A percentile compares a stretch with the other conserved stretches of the same genome.
These are phyloP conservation scores for Cyanoderma ruficeps DNA, from an alignment of 2,113 vertebrate species.

Conservation along the genomic window DNA sequence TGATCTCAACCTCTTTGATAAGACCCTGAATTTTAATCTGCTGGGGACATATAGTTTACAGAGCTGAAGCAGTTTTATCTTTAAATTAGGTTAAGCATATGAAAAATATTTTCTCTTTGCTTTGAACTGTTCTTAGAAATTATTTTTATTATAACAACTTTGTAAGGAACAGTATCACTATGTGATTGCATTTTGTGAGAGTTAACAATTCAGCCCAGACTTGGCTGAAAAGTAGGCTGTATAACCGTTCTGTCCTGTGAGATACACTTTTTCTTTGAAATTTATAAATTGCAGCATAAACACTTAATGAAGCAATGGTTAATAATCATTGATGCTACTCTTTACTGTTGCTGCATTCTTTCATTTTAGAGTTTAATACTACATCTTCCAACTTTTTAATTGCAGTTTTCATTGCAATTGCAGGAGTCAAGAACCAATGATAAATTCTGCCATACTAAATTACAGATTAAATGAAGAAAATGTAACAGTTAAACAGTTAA, in stretches of 20 bases:
- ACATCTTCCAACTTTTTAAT: neutral
- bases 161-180: neutral
- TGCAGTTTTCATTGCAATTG: neutral
- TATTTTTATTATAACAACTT: neutral
- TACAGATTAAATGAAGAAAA: neutral
- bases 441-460: neutral
- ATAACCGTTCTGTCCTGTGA: neutral
- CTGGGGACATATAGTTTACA: neutral
- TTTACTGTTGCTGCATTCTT: neutral
- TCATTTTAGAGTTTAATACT: neutral
- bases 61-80: neutral
- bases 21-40: neutral
- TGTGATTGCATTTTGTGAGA: neutral
- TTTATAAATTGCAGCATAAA: neutral
- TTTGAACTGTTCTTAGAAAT: neutral
- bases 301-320: neutral
- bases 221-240: neutral
- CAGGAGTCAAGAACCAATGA: neutral
- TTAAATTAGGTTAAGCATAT: neutral
- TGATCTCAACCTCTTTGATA: neutral
- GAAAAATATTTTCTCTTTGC: neutral
- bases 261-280: neutral
- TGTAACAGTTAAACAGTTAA: neutral
- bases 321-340: neutral
- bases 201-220: neutral